Base-by-base conservation (phyloP, 2,797 vertebrate genomes). In the Sarcophilus harrisii region DNA sequence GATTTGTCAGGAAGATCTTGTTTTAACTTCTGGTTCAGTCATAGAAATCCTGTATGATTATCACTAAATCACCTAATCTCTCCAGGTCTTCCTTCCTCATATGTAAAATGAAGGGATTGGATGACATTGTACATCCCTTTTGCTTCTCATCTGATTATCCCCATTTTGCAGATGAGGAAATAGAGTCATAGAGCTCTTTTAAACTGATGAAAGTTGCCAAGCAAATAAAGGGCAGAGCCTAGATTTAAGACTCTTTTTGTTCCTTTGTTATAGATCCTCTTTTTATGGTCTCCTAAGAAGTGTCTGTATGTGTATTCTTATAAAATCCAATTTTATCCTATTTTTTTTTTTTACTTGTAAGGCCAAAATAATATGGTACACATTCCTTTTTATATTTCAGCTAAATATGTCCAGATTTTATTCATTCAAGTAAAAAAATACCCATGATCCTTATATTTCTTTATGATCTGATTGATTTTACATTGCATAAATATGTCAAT, bases 401-500 rank as follows among this genome's bases (percentile, higher is more conserved):
- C 49, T 95, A 13, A 95, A 60, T 49, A 9, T 58, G 57, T 94
- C 28, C 16, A 97, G 58, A 92, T 28, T 93, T 81, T 27, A 54
- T 94, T 96, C 38, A 66, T 28, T 95, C 62, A 87, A 89, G 93
- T 4, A 93, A 59, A 57, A 62, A 29, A 59, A 55, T 81, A 10
- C 0, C 81, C 0, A n/a, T 24, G 54, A 13, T 57, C 87, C 38
- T 95, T 94, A 52, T 32, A 55, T 66, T 91, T 92, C 87, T 30
- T 58, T 38, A 52, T 95, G 49, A 81, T 93, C 57, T 97, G 98
- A 97, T 96, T 98, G 98, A 98, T 97, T 98, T 98, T 97, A 97
- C 95, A 96, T 98, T 97, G 57, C 97, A 98, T 98, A 98, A 98
- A 98, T 98, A 98, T 98, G 98, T 98, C 98, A 98, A 98, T 98